These are phyloP conservation scores for Drosophila borealis DNA, from an alignment of 2,888 invertebrate species.

Conservation along the genomic window DNA sequence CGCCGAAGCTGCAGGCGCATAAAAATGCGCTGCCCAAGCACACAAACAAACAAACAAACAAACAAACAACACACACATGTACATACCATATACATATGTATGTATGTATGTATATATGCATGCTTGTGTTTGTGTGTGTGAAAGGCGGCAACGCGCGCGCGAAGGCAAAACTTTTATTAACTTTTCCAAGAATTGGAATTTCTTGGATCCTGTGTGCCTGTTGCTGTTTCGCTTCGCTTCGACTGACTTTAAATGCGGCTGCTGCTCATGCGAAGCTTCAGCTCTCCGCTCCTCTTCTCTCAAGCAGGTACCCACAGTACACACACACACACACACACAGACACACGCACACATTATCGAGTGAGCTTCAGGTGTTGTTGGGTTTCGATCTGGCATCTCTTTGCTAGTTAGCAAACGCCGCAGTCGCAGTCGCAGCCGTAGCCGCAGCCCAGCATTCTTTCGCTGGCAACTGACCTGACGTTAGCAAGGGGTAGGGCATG, in stretches of 20 bases:
- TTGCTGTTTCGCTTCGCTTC: slow-evolving; percentile 73
- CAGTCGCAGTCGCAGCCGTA: slow-evolving; percentile 29
- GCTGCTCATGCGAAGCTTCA: slow-evolving; percentile 56
- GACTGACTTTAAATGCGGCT: slow-evolving; percentile 76
- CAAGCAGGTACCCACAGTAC: slow-evolving; percentile 40
- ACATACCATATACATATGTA: slow-evolving; percentile 6
- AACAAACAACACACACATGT: slow-evolving; percentile 8
- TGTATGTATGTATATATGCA: not conserved
- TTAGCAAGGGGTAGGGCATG: not conserved
- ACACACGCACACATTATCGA: slow-evolving; percentile 30
- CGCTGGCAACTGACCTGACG: slow-evolving; percentile 49
- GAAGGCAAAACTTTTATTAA: slow-evolving; percentile 80
- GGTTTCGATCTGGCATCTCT: slow-evolving; percentile 65
- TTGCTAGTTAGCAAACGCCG: slow-evolving; percentile 72
- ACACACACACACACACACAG: slow-evolving; percentile 22
- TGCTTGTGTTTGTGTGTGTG: slow-evolving; percentile 37
- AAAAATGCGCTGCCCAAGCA: slow-evolving; percentile 61
- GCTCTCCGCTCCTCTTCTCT: slow-evolving; percentile 17
- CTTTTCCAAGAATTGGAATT: slow-evolving; percentile 80
- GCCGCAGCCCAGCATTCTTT: slow-evolving; percentile 64
- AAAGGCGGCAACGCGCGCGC: slow-evolving; percentile 69
- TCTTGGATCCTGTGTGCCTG: slow-evolving; percentile 78
- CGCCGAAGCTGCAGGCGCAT: slow-evolving; percentile 76
- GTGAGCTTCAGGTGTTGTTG: slow-evolving; percentile 77
- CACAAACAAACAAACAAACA: slow-evolving; percentile 1